Base-by-base conservation (phyloP, 2,888 invertebrate genomes). In the Tanaodytes sp. region DNA sequence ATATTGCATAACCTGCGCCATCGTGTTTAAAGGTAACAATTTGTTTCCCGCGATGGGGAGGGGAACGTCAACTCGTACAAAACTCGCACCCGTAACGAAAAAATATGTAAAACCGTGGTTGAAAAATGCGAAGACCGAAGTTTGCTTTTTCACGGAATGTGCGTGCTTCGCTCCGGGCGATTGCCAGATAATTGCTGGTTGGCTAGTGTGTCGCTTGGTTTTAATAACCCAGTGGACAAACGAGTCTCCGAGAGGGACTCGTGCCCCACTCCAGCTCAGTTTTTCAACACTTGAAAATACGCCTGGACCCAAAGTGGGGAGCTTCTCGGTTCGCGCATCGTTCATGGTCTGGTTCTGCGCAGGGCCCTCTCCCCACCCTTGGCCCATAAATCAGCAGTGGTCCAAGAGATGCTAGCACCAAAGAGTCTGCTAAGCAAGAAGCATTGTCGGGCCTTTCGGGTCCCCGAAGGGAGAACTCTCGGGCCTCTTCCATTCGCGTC, bases 141-240 rank as follows among this genome's bases (percentile, higher is more conserved):
- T n/a, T 3, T n/a, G 39, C 11, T 16, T 59, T 58, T 54, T 49
- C 39, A 48, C 46, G 12, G 57, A 48, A 37, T 27, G 37, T 61
- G 71, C 72, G 73, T 77, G 77, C 71, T 74, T 72, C 73, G 76
- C 80, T 78, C 76, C 76, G 74, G 79, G 77, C 82, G 82, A 77
- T 80, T 78, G 79, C 75, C 79, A 76, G 80, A 83, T 84, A 84
- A 84, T 84, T 83, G 80, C 82, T 76, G 79, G 83, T 82, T 83
- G 78, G 76, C 73, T 76, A 77, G 79, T 79, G 79, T 82, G 84
- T 83, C 83, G 82, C 81, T 77, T 80, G 76, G 81, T 82, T 83
- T 83, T 83, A 84, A 84, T 84, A 82, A 83, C 80, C 73, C 79
- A 78, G 81, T 82, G 82, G 83, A 82, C 82, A 83, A 78, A 76